phyloP scores from a whole-genome alignment of 2,113 vertebrate species.

The Scomber colias region DNA sequence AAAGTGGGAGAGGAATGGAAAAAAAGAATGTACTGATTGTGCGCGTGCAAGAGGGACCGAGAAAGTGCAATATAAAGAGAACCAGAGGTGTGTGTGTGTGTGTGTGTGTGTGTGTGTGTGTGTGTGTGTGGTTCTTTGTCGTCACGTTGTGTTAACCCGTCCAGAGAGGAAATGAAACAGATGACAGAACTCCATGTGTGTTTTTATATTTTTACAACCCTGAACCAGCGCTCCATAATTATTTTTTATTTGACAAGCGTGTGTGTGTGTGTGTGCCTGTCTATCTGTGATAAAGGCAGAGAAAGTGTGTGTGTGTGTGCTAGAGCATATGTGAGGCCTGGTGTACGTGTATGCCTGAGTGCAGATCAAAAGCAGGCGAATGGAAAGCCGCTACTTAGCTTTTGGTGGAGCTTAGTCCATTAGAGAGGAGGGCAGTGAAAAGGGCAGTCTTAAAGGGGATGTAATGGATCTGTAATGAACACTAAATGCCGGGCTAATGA shows the following conservation, averaged over 20 bases:
- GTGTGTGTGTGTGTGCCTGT: slow-evolving; percentile 14
- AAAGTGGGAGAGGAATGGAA: background rate
- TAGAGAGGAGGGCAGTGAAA: slow-evolving; percentile 62
- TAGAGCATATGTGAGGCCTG: background rate
- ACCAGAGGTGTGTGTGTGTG: background rate
- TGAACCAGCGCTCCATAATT: slow-evolving; percentile 45
- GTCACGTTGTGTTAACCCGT: slow-evolving; percentile 39
- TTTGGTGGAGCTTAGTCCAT: slow-evolving; percentile 63
- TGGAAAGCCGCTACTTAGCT: slow-evolving; percentile 52
- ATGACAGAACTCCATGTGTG: slow-evolving; percentile 57
- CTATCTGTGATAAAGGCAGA: background rate
- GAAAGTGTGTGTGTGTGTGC: background rate
- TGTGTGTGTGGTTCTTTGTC: slow-evolving; percentile 19
- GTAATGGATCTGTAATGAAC: slow-evolving; percentile 76
- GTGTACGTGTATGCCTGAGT: slow-evolving; percentile 5
- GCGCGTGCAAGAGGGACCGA: background rate
- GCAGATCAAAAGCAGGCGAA: slow-evolving; percentile 50
- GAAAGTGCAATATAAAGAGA: background rate
- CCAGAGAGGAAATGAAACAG: slow-evolving; percentile 57
- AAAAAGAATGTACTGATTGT: background rate
- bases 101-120: background rate
- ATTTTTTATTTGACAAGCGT: slow-evolving; percentile 46
- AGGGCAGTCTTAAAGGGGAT: slow-evolving; percentile 67
- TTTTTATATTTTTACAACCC: slow-evolving; percentile 56
- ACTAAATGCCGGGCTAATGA: slow-evolving; percentile 70